phyloP scores from a whole-genome alignment of 2,113 vertebrate species.

The Laticauda laticaudata region DNA sequence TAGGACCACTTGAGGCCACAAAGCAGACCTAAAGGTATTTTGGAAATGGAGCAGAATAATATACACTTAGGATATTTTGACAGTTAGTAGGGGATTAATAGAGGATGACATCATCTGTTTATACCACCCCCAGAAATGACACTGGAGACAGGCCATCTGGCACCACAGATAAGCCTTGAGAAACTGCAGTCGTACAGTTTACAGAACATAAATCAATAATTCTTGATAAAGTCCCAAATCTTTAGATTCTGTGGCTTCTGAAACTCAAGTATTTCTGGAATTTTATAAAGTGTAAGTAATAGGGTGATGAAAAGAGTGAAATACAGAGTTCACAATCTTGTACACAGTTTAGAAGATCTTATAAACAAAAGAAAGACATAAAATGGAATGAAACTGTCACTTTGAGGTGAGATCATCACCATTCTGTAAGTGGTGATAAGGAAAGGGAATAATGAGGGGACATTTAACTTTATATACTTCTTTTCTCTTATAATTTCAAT shows the following conservation, averaged over 20 bases:
- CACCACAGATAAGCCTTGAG: neutral
- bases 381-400: neutral
- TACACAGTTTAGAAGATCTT: neutral
- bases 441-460: neutral
- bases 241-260: conserved; percentile 26
- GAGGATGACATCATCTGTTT: neutral
- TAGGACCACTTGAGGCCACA: neutral
- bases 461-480: neutral
- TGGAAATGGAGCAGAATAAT: neutral
- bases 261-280: conserved; percentile 26
- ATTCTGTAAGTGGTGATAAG: conserved; percentile 13
- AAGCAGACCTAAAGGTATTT: neutral
- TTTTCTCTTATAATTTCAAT: conserved; percentile 18
- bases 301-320: conserved; percentile 28
- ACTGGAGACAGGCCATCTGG: neutral
- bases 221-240: conserved; percentile 30
- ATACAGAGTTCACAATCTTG: conserved; percentile 23
- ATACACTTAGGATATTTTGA: neutral
- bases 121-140: neutral
- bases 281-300: conserved; percentile 26
- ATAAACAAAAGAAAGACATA: neutral
- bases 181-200: neutral
- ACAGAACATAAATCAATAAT: neutral
- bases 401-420: neutral
- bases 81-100: neutral